Base-by-base conservation (phyloP, 2,113 vertebrate species). In the Chionodraco myersi region DNA sequence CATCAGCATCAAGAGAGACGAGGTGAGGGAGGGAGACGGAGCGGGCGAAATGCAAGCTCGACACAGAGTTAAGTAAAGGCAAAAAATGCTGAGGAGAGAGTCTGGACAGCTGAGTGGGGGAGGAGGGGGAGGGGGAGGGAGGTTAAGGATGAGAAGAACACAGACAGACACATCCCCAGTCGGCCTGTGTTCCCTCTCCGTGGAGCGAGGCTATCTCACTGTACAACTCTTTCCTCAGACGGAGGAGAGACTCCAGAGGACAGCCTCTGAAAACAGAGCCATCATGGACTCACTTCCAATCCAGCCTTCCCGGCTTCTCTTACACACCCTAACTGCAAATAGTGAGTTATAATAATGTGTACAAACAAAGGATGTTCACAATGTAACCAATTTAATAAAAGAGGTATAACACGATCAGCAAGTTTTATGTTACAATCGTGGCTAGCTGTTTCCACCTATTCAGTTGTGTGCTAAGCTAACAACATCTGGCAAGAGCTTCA, bases 1-100 rank as follows among this genome's bases (percentile, higher is more conserved):
- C 75, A 83, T 88, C 82, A 86, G 83, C 77, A 80, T 82, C 69
- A 60, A 65, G 82, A 80, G 75, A 77, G 81, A 83, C 13, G 66
- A 30, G 58, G 53, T 51, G 72, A 57, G 30, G 72, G 56, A 68
- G 79, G 45, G 10, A 41, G 70, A 65, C 45, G 15, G 65, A 80
- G 62, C 41, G 14, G 49, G 30, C 12, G 26, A 82, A 54, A 74
- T 18, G 47, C 1, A 53, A 69, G 69, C 13, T n/a, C 14, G 60
- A 21, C 56, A 41, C 72, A 75, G 79, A 75, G 73, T 68, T 59
- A 59, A 85, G 68, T 47, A 67, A 75, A 85, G 69, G 16, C 48
- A 79, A 75, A 86, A 74, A 81, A 48, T 11, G 66, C 64, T 82
- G 72, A 70, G 57, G 70, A 83, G 69, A 26, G 72, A 74, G 56